Evolutionary conservation across 2,888 invertebrate species (phyloP).

Genomic region (Parnassius apollo): DNA sequence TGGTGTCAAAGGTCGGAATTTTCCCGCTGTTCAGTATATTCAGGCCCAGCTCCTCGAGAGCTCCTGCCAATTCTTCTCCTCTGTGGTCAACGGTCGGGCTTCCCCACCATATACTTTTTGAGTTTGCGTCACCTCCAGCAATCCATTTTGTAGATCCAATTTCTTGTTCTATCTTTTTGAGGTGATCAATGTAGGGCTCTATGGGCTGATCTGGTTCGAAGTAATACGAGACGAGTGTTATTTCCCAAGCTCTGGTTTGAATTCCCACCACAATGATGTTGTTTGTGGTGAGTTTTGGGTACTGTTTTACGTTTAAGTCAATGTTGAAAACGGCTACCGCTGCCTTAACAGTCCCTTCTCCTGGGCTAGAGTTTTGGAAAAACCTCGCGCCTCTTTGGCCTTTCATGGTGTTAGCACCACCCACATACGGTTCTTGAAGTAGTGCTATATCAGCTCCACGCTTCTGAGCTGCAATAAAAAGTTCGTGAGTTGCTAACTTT

Average conservation of each 20-base stretch:
- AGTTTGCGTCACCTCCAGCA: slow-evolving; percentile 26
- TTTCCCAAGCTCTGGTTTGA: not conserved
- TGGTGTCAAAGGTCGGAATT: no score
- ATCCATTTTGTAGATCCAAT: slow-evolving; percentile 2
- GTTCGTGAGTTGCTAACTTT: no score
- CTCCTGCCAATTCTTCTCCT: slow-evolving; percentile 23
- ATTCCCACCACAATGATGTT: slow-evolving; percentile 21
- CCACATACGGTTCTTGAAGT: slow-evolving; percentile 28
- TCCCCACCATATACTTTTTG: slow-evolving; percentile 26
- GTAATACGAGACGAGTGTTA: slow-evolving; percentile 23
- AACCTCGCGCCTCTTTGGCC: slow-evolving; percentile 8
- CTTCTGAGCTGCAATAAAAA: no score
- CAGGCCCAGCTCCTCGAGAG: no score
- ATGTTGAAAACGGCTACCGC: slow-evolving; percentile 27
- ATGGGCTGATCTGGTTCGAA: slow-evolving; percentile 25
- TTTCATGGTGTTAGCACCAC: not conserved
- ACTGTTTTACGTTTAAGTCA: slow-evolving; percentile 17
- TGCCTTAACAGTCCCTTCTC: slow-evolving; percentile 25
- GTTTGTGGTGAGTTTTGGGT: slow-evolving; percentile 23
- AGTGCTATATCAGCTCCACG: slow-evolving; percentile 11
- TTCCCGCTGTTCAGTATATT: no score
- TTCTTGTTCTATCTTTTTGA: not conserved
- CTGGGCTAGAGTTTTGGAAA: slow-evolving; percentile 8
- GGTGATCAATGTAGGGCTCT: slow-evolving; percentile 25
- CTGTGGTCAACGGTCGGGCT: slow-evolving; percentile 25